Conservation (phyloP, 2,113 vertebrate species). For the Fregata magnificens region DNA sequence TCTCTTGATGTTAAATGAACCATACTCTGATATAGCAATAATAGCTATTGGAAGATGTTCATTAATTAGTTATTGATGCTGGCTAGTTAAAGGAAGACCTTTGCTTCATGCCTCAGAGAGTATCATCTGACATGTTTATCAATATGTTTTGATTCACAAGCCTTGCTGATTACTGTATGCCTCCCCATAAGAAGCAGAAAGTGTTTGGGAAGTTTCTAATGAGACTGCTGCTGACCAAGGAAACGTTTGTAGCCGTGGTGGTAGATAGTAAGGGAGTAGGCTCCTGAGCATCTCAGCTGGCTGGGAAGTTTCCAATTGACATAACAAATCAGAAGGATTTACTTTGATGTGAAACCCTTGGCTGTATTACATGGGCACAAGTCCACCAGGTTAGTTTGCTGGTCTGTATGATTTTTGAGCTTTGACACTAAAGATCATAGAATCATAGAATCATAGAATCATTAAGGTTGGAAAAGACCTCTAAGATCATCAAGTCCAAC, state of each 20-base stretch:
- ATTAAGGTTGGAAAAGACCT: too few species aligned
- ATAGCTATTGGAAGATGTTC: neutral
- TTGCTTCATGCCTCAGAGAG: neutral
- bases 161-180: neutral
- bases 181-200: neutral
- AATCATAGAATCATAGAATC: too few species aligned
- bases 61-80: neutral
- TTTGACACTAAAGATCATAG: neutral
- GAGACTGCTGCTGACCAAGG: neutral
- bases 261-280: neutral
- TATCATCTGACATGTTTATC: neutral
- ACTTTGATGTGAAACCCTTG: neutral
- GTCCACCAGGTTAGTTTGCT: neutral
- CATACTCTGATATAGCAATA: neutral
- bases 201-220: neutral
- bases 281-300: neutral
- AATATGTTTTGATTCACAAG: neutral
- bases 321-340: neutral
- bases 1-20: neutral
- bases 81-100: neutral
- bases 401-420: neutral
- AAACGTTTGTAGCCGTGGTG: rapidly evolving
- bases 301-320: neutral
- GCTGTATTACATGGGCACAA: neutral
- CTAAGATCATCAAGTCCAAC: too few species aligned